Evolutionary conservation across 2,113 vertebrate species (phyloP).

Genomic region (Corvus hawaiiensis): DNA sequence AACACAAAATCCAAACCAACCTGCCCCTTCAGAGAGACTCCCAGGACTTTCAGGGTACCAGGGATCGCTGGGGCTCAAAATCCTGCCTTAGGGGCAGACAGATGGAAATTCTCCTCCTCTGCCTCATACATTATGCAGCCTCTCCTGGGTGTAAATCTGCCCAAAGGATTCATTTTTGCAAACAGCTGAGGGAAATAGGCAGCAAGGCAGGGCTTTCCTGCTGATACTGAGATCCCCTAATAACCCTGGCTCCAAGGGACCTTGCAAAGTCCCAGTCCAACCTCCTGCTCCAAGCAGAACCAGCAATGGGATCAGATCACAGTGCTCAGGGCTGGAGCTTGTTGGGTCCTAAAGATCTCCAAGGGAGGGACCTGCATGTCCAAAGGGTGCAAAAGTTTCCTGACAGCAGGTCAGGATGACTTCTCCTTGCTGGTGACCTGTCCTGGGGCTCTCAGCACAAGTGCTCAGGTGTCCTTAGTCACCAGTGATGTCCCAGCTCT

Average conservation of each 20-base stretch:
- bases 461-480: neutral
- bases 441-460: neutral
- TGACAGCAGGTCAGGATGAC: neutral
- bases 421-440: neutral
- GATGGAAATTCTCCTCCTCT: neutral
- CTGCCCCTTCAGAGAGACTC: neutral
- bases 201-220: neutral
- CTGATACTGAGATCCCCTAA: neutral
- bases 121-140: neutral
- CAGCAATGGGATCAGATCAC: neutral
- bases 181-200: neutral
- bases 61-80: neutral
- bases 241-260: neutral
- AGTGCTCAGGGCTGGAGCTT: neutral
- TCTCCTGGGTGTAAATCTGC: neutral
- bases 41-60: neutral
- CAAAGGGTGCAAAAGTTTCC: neutral
- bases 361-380: neutral
- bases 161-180: neutral
- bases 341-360: neutral
- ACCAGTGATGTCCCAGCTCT: neutral
- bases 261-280: neutral
- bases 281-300: neutral
- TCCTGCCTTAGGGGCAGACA: neutral
- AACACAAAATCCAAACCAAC: neutral